Conservation (phyloP, 2,113 vertebrate genomes). For the Pelecanoides urinatrix region DNA sequence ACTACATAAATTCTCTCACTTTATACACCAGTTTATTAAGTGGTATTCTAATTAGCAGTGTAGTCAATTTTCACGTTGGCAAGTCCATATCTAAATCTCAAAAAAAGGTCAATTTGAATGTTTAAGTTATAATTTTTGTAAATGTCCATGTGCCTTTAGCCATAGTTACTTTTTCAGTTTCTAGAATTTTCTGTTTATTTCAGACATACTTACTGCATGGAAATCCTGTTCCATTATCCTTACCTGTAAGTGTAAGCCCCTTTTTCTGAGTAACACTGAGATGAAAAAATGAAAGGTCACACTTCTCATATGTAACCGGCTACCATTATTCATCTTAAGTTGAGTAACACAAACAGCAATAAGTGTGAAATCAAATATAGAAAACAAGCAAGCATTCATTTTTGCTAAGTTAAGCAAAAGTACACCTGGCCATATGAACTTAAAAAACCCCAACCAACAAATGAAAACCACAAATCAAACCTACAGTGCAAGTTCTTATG, state of each 20-base stretch:
- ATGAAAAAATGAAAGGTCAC: not conserved
- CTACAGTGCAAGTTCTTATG: not conserved
- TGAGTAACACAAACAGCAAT: not conserved
- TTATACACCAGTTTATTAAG: not conserved
- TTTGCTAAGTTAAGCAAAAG: not conserved
- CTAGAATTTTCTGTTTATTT: not conserved
- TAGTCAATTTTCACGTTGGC: not conserved
- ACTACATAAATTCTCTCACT: not conserved
- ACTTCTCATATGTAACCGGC: fast-evolving
- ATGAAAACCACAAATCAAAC: not conserved
- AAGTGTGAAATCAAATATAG: not conserved
- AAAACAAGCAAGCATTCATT: not conserved
- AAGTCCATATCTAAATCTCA: not conserved
- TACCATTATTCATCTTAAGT: not conserved
- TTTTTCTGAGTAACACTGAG: not conserved
- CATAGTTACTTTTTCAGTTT: not conserved
- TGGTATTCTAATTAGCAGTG: not conserved
- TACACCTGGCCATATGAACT: not conserved
- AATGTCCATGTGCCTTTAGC: not conserved
- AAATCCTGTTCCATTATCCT: not conserved
- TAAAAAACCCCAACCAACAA: not conserved
- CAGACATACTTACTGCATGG: not conserved
- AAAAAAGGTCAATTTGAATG: not conserved
- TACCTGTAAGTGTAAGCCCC: not conserved
- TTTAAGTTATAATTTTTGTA: not conserved